phyloP scores from a whole-genome alignment of 2,797 vertebrate genomes.

The Choloepus didactylus region DNA sequence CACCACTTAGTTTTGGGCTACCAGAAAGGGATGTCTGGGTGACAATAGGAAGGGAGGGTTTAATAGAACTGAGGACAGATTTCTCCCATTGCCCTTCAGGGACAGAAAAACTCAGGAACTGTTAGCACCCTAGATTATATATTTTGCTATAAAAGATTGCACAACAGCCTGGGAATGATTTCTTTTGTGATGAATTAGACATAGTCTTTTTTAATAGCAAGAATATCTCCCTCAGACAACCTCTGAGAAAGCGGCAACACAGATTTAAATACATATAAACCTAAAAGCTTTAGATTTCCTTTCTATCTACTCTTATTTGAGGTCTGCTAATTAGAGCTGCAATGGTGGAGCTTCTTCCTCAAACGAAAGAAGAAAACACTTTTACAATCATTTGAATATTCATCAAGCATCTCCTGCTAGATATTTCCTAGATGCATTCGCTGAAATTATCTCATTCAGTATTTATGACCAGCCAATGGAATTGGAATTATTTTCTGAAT shows the following conservation, averaged over 20 bases:
- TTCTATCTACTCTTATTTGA: conserved; percentile 44
- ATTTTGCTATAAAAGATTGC: conserved; percentile 26
- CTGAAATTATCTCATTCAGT: conserved; percentile 63
- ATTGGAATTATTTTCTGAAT: conserved; percentile 60
- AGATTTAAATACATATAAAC: conserved; percentile 48
- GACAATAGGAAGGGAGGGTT: neutral
- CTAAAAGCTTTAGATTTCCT: conserved; percentile 57
- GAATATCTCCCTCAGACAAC: neutral
- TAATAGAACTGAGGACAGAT: conserved; percentile 29
- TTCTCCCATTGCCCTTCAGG: conserved; percentile 17
- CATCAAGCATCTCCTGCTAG: neutral
- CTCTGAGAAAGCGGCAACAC: conserved; percentile 60
- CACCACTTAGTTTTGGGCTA: conserved; percentile 24
- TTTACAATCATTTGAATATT: conserved; percentile 56
- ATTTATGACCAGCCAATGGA: conserved; percentile 64
- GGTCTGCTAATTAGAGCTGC: conserved; percentile 45
- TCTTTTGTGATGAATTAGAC: conserved; percentile 44
- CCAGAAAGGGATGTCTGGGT: conserved; percentile 15
- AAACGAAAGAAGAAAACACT: conserved; percentile 44
- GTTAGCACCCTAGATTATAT: neutral
- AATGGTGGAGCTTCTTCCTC: conserved; percentile 53
- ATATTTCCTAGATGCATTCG: conserved; percentile 42
- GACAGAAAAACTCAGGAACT: conserved; percentile 41
- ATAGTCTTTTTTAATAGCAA: conserved; percentile 31
- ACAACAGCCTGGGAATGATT: neutral